Evolutionary conservation across 2,797 vertebrate species (phyloP), one percentile per base, ranked within the genome.

Genomic region (Neostethus bicornis): DNA sequence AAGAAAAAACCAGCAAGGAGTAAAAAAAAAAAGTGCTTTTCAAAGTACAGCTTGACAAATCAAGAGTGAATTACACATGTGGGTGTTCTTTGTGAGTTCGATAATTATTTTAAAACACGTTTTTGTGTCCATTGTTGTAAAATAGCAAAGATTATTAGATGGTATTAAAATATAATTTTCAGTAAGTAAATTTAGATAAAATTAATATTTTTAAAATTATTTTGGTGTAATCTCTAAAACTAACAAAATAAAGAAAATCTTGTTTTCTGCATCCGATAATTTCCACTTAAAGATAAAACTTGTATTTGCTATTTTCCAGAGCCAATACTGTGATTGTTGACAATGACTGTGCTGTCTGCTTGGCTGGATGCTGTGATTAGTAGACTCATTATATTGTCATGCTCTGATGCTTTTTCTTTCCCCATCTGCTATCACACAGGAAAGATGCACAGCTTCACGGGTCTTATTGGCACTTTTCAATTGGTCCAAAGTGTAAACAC

Each of bases 361-460:
- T 34, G 66, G 64, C 61, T 80, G 70, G 71, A 58, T 44, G 61
- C 58, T 72, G 59, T 79, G 85, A 90, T 90, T 87, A 90, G 74
- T 75, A 78, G 73, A 83, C 78, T 89, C 80, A 86, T 90, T 90
- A 82, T 84, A 84, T 71, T 80, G 82, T 87, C 79, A 84, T 72
- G 81, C 86, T 87, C 75, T 35, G 74, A 51, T 80, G 77, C 79
- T 63, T 77, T 73, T 83, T 75, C 75, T 53, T 73, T 81, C 72
- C 55, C 80, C 70, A 65, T 88, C 82, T 88, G 85, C 75, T 70
- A 29, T 43, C 20, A 17, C 69, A 58, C 65, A 65, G 45, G n/a
- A 77, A 68, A 78, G 51, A 68, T 46, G 41, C 66, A 55, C 52
- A 55, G 58, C 58, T 81, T 83, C 61, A 73, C 73, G 54, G 53